phyloP scores from a whole-genome alignment of 2,113 vertebrate species.

The Pipa parva region DNA sequence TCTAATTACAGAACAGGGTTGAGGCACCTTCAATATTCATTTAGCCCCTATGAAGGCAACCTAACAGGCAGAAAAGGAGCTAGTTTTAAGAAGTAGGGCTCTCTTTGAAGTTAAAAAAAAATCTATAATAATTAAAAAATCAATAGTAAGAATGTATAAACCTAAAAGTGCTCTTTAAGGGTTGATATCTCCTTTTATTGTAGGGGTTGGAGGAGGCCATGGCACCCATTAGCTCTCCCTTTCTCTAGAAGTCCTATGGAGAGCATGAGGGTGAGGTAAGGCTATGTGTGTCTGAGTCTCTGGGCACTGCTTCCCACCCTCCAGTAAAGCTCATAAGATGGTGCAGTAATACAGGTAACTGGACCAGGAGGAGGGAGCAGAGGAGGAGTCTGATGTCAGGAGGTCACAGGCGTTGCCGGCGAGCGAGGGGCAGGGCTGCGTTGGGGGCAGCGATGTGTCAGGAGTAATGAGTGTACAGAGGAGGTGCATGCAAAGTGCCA shows the following conservation, averaged over 20 bases:
- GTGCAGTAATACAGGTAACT: conserved; percentile 86
- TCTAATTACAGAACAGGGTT: neutral
- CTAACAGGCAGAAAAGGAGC: conserved; percentile 52
- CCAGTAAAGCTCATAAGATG: conserved; percentile 75
- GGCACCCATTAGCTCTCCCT: conserved; percentile 25
- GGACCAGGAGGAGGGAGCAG: conserved; percentile 79
- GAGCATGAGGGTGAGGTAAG: conserved; percentile 58
- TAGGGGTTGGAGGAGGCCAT: conserved; percentile 48
- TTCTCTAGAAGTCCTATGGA: conserved; percentile 27
- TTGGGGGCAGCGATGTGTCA: conserved; percentile 78
- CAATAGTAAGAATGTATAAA: conserved; percentile 69
- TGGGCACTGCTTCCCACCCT: conserved; percentile 38
- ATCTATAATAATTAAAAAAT: conserved; percentile 58
- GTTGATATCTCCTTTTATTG: conserved; percentile 64
- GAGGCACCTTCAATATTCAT: neutral
- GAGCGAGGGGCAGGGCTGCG: conserved; percentile 72
- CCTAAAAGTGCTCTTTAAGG: conserved; percentile 68
- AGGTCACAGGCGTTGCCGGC: conserved; percentile 76
- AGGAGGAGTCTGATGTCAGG: conserved; percentile 76
- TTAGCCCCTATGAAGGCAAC: conserved; percentile 42
- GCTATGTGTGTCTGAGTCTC: conserved; percentile 52
- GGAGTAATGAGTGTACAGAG: conserved; percentile 85
- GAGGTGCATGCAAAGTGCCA: conserved; percentile 75
- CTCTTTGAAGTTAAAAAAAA: conserved; percentile 26
- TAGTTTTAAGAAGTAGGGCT: conserved; percentile 30